Percentiles rank a stretch among this genome's conserved stretches.
These are phyloP conservation scores for Lytechinus variegatus DNA, from an alignment of 35 echinoderm and acorn worm genomes.

Conservation along the genomic window DNA sequence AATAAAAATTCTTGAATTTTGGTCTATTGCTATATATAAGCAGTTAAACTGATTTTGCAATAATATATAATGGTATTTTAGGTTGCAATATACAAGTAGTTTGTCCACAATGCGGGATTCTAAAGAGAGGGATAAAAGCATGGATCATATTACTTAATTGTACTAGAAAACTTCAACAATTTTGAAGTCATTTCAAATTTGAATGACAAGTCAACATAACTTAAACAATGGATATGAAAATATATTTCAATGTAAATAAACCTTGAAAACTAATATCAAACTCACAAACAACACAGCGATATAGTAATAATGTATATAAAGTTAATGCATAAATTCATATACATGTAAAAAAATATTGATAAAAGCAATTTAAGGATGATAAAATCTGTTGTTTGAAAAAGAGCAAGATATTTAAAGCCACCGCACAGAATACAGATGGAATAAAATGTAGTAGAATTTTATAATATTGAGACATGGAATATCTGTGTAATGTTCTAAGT, in stretches of 20 bases:
- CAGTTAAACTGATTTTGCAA: neutral
- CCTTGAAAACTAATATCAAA: neutral
- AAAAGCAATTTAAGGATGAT: neutral
- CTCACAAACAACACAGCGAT: constrained; percentile 8
- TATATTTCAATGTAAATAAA: neutral
- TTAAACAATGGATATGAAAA: constrained; percentile 3
- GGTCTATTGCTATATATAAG: neutral
- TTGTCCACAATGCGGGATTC: neutral
- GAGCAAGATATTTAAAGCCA: too few relatives aligned
- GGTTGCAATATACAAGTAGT: neutral
- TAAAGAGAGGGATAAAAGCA: neutral
- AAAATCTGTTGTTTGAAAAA: neutral
- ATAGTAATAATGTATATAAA: neutral
- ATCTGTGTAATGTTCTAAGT: too few relatives aligned
- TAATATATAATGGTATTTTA: neutral
- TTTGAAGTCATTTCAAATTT: neutral
- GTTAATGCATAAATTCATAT: constrained; percentile 21
- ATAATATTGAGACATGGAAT: too few relatives aligned
- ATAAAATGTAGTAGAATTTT: too few relatives aligned
- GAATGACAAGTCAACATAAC: neutral
- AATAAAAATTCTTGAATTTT: neutral
- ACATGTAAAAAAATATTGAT: neutral
- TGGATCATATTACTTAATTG: neutral
- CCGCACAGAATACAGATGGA: too few relatives aligned
- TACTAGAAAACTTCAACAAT: neutral